Evolutionary conservation across 2,797 vertebrate species (phyloP), one percentile per base, ranked within the genome.

Genomic region (Gymnodraco acuticeps): DNA sequence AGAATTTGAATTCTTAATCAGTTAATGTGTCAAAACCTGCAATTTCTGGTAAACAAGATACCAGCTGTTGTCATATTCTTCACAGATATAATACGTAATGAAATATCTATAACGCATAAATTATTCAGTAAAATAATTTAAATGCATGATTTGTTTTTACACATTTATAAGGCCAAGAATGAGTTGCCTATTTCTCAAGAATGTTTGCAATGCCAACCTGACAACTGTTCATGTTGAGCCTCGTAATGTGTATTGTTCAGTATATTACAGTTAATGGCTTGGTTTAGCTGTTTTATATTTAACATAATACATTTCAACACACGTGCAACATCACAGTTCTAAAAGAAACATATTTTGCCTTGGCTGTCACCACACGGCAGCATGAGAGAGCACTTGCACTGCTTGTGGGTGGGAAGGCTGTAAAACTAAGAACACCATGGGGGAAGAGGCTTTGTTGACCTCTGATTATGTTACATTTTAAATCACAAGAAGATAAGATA

Each of bases 391-490:
- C 20, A 66, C 58, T 75, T 33, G 33, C 27, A 62, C 23, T 75
- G 53, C 76, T 59, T 70, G 66, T 75, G 73, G 66, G 65, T 77
- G 73, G 66, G 50, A 53, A 58, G 38, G 55, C 59, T n/a, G 16
- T 42, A 80, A 47, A 75, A 83, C 76, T 65, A 75, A 70, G 75
- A 70, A 70, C 63, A 23, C 0, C 27, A 20, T 27, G 43, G 58
- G 45, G 76, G 61, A 53, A 23, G 41, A 53, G 50, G 33, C 62
- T 67, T 77, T 82, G 73, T 74, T 81, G 77, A 82, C 66, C 70
- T 53, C 68, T 81, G 45, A 66, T 84, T 80, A 75, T 58, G 69
- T 41, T 53, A 52, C 73, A 66, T 86, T 78, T 27, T 70, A 79
- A 76, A 73, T 77, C 3, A 58, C 53, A 67, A 20, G 38, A 64